phyloP scores from a whole-genome alignment of 1,140 invertebrate genomes.

The Gryllus bimaculatus region DNA sequence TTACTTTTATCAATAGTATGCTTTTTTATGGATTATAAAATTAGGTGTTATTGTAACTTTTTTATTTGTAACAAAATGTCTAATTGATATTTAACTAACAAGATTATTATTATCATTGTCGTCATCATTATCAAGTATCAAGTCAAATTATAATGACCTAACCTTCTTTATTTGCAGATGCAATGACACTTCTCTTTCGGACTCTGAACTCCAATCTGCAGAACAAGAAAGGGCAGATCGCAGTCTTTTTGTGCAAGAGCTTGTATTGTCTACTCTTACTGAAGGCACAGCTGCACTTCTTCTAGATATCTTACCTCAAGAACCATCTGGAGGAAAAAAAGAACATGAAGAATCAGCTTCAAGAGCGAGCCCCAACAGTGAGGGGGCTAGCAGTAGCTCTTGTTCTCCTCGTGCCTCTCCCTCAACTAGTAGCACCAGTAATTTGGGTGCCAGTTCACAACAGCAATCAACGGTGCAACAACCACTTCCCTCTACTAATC shows the following conservation, averaged over 20 bases:
- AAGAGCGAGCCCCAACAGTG: slow-evolving; percentile 9
- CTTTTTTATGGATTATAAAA: no score
- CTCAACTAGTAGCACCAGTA: slow-evolving; percentile 10
- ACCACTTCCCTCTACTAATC: neutral
- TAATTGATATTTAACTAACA: neutral
- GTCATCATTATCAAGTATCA: no score
- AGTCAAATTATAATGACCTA: no score
- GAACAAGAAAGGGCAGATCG: slow-evolving; percentile 52
- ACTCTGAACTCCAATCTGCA: slow-evolving; percentile 43
- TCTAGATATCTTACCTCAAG: slow-evolving; percentile 8
- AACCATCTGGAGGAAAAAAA: slow-evolving; percentile 15
- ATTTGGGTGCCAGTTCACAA: neutral
- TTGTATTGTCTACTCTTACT: slow-evolving; percentile 51
- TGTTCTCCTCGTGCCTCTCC: slow-evolving; percentile 12
- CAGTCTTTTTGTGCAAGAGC: slow-evolving; percentile 58
- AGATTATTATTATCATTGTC: no score
- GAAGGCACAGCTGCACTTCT: slow-evolving; percentile 24
- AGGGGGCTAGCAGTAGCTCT: slow-evolving; percentile 10
- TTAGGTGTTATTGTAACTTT: no score
- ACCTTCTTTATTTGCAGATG: slow-evolving; percentile 38
- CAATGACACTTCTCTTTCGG: slow-evolving; percentile 45
- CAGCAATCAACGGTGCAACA: slow-evolving; percentile 2
- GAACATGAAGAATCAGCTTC: slow-evolving; percentile 14
- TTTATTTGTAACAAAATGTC: neutral
- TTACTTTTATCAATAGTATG: no score